These are phyloP conservation scores for Ecdyonurus torrentis DNA, from an alignment of 2,888 invertebrate species.

Conservation along the genomic window DNA sequence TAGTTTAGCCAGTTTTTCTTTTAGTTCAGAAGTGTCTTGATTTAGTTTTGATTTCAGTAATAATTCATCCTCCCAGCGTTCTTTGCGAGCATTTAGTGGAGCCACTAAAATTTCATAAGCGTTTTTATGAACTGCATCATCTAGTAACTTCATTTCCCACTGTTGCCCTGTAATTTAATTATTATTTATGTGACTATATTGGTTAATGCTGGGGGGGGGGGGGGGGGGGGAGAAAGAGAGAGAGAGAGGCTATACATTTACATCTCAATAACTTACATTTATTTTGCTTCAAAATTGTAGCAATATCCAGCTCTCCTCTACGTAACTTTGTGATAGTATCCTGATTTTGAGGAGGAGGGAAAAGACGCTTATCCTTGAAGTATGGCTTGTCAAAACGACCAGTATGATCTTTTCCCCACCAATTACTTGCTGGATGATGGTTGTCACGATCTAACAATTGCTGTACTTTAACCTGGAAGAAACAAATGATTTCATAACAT, in stretches of 20 bases:
- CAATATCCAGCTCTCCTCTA: background rate
- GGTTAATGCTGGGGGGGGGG: too few species aligned
- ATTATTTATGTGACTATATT: background rate
- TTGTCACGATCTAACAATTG: too few species aligned
- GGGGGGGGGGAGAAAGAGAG: too few species aligned
- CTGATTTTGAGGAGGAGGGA: background rate
- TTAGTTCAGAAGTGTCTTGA: background rate
- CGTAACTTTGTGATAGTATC: background rate
- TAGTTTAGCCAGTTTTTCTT: background rate
- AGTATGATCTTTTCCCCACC: too few species aligned
- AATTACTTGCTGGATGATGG: too few species aligned
- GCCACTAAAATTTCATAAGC: background rate
- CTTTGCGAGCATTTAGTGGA: background rate
- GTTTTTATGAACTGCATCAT: background rate
- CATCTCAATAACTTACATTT: background rate
- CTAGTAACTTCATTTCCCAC: background rate
- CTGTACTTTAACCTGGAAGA: too few species aligned
- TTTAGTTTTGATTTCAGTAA: too few species aligned
- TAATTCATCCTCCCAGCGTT: background rate
- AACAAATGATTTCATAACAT: too few species aligned
- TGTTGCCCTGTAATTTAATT: background rate
- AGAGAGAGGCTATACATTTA: too few species aligned
- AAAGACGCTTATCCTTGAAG: background rate
- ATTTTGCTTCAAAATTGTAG: background rate
- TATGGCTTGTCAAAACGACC: background rate